These are phyloP conservation scores for Hipposideros larvatus DNA, from an alignment of 2,797 vertebrate genomes.

Conservation along the genomic window DNA sequence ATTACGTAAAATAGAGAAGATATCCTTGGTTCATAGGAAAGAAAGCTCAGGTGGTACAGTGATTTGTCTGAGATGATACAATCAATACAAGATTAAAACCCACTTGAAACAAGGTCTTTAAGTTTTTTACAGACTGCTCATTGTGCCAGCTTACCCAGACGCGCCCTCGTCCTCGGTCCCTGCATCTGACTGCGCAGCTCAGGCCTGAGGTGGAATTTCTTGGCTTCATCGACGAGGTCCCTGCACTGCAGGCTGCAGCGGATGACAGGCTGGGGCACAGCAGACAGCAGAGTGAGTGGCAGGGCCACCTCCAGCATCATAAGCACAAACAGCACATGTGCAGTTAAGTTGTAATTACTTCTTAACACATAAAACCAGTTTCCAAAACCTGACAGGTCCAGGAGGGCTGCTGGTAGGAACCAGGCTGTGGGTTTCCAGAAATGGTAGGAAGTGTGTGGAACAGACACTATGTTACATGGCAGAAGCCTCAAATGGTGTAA, in stretches of 20 bases:
- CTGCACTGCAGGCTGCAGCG: conserved; percentile 97
- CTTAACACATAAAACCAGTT: neutral
- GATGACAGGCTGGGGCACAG: conserved; percentile 93
- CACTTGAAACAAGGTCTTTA: neutral
- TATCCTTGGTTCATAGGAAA: neutral
- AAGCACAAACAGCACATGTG: neutral
- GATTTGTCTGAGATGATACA: neutral
- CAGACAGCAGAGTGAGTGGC: neutral
- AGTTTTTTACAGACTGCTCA: neutral
- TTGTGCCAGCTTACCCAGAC: conserved; percentile 91
- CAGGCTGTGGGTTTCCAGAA: neutral
- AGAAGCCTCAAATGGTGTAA: neutral
- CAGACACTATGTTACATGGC: neutral
- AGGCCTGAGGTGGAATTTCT: conserved; percentile 98
- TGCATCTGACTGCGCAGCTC: conserved; percentile 99
- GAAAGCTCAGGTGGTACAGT: neutral
- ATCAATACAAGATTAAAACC: neutral
- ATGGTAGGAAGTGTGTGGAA: neutral
- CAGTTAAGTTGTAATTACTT: neutral
- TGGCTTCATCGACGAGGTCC: conserved; percentile 99
- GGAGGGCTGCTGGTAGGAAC: neutral
- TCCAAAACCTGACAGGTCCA: neutral
- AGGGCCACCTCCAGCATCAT: neutral
- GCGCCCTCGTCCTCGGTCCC: conserved; percentile 96
- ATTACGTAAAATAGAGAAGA: neutral